Evolutionary conservation across 2,888 invertebrate species (phyloP), one percentile per base, ranked within the genome.

Genomic region (Pandemis corylana): DNA sequence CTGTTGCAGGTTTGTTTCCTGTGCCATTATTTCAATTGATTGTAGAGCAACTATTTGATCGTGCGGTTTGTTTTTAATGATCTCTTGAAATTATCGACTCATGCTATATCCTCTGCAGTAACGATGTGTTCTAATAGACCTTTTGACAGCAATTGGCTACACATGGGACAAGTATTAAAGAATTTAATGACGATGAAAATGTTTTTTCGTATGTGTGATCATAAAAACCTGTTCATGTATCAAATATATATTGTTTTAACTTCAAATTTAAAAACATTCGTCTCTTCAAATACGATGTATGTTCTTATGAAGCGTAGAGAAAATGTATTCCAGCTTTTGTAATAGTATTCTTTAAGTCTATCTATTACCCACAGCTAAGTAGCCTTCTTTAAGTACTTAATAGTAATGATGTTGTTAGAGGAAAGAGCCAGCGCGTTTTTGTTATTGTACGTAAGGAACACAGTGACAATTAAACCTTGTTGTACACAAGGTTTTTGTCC

Each of bases 1-100:
- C 44, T 20, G 20, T 64, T 64, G 44, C 5, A 64, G 20, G 64
- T 44, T 64, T 64, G 49, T 65, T 65, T 65, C 36, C 65, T 13
- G 46, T 28, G 36, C 15, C 28, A 20, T 64, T 36, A 49, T 49
- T 20, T 9, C 20, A 20, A 56, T 56, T 20, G 56, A 15, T 56
- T n/a, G n/a, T 7, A 56, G 20, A 56, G 6, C 20, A 56, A 20
- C 15, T 56, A 20, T 20, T 56, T 64, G 20, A 9, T 44, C 2
- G 15, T 42, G 15, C 13, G 44, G 41, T n/a, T 42, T 20, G 9
- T 15, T 44, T 64, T 64, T 64, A 64, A 36, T 42, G 63, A 44
- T 44, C 42, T 63, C 7, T 42, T 15, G 44, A 62, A 36, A n/a
- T 62, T 12, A 62, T 62, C 41, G 0, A 5, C 0, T n/a, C 51